A percentile compares a stretch with the other conserved stretches of the same genome.
These are phyloP conservation scores for Argyrosomus japonicus DNA, from an alignment of 2,113 vertebrate genomes.

Conservation along the genomic window DNA sequence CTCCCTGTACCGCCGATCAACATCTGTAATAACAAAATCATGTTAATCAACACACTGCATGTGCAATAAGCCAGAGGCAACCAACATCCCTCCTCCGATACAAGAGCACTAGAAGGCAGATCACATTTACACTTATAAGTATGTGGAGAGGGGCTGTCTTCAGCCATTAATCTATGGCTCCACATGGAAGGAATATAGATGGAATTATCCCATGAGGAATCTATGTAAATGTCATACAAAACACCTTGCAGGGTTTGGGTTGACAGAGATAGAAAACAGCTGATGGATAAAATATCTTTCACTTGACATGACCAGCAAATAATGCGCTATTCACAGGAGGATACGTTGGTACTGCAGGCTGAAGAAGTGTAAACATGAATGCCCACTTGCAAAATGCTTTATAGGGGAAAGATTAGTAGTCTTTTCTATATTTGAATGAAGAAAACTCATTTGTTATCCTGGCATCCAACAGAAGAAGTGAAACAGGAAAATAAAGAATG, in stretches of 20 bases:
- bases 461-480: neutral
- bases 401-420: neutral
- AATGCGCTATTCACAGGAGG: conserved; percentile 2
- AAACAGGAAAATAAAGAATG: neutral
- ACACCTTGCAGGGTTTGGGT: conserved; percentile 26
- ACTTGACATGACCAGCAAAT: conserved; percentile 33
- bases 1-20: neutral
- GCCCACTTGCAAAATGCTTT: conserved; percentile 9
- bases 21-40: conserved; percentile 2
- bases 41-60: conserved; percentile 12
- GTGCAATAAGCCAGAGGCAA: conserved; percentile 3
- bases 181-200: conserved; percentile 2
- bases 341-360: conserved; percentile 15
- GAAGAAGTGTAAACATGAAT: conserved; percentile 3
- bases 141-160: neutral
- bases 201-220: neutral
- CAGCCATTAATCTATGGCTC: neutral
- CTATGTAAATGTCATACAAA: neutral
- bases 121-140: conserved; percentile 14
- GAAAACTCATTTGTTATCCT: neutral
- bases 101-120: conserved; percentile 1
- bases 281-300: conserved; percentile 31
- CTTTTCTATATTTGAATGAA: conserved; percentile 7
- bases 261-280: conserved; percentile 35
- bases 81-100: neutral